phyloP scores from a whole-genome alignment of 1,140 invertebrate species.

The Grapholita molesta region DNA sequence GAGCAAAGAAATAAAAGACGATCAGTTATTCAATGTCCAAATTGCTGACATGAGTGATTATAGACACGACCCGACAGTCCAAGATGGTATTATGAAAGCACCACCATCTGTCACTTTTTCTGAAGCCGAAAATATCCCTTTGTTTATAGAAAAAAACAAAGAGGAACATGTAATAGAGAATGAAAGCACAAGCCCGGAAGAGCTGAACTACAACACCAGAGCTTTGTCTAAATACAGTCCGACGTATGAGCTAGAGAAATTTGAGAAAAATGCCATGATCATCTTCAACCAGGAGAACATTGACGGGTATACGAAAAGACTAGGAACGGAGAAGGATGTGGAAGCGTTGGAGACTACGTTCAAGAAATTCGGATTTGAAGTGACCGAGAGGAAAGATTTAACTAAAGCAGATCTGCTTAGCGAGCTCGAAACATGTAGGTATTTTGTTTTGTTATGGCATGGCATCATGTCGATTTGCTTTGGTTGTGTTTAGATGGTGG shows the following conservation, averaged over 20 bases:
- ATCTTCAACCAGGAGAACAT: slow-evolving; percentile 62
- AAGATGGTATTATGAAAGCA: slow-evolving; percentile 1
- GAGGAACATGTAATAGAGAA: neutral
- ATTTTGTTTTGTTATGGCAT: slow-evolving; percentile 1
- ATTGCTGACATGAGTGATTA: neutral
- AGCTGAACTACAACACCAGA: slow-evolving; percentile 33
- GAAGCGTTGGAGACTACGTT: slow-evolving; percentile 45
- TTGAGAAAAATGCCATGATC: slow-evolving; percentile 53
- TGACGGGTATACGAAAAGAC: slow-evolving; percentile 41
- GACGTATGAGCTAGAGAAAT: slow-evolving; percentile 63
- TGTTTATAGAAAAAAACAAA: neutral
- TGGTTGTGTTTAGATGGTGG: too few species aligned
- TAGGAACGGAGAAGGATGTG: slow-evolving; percentile 55
- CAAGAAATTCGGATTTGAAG: slow-evolving; percentile 47
- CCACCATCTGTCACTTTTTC: neutral
- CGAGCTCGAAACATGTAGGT: slow-evolving; percentile 48
- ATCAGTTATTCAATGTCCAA: neutral
- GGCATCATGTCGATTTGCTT: too few species aligned
- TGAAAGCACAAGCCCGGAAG: neutral
- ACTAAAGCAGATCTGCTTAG: slow-evolving; percentile 45
- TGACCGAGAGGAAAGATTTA: slow-evolving; percentile 40
- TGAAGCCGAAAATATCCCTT: neutral
- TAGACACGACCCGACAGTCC: neutral
- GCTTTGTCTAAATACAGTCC: slow-evolving; percentile 44
- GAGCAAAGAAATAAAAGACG: neutral